Evolutionary conservation across 2,888 invertebrate species (phyloP).

Genomic region (Heliconius cydno): DNA sequence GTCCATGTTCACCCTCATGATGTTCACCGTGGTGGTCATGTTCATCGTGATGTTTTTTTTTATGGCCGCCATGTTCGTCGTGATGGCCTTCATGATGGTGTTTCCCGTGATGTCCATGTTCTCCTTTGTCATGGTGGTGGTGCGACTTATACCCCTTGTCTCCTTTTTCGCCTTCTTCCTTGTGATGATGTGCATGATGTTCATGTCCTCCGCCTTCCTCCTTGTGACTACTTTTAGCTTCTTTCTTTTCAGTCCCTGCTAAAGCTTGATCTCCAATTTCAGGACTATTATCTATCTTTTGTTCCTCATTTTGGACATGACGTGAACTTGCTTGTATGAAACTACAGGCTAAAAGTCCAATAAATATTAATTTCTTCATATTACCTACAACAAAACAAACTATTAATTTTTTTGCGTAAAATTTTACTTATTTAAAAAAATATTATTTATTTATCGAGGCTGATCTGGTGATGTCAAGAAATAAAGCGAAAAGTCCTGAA

Average conservation of each 20-base stretch:
- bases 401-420: not conserved
- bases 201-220: constrained; percentile 88
- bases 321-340: constrained; percentile 62
- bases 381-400: constrained; percentile 51
- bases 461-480: no score
- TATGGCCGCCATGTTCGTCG: constrained; percentile 90
- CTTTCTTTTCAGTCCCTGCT: constrained; percentile 80
- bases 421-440: not conserved
- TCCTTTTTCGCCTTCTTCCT: constrained; percentile 89
- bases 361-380: constrained; percentile 68
- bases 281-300: constrained; percentile 44
- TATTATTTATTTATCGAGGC: no score
- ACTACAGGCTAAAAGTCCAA: constrained; percentile 64
- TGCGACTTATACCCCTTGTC: constrained; percentile 91
- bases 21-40: constrained; percentile 90
- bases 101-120: constrained; percentile 90
- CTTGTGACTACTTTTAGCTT: constrained; percentile 78
- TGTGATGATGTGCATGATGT: constrained; percentile 87
- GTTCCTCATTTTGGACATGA: constrained; percentile 62
- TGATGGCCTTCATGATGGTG: constrained; percentile 91
- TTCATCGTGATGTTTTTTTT: constrained; percentile 91
- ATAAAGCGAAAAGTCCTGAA: no score
- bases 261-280: constrained; percentile 68
- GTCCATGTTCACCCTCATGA: constrained; percentile 89
- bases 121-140: constrained; percentile 90